Base-by-base conservation (phyloP, 2,888 invertebrate genomes). In the Metellina segmentata region DNA sequence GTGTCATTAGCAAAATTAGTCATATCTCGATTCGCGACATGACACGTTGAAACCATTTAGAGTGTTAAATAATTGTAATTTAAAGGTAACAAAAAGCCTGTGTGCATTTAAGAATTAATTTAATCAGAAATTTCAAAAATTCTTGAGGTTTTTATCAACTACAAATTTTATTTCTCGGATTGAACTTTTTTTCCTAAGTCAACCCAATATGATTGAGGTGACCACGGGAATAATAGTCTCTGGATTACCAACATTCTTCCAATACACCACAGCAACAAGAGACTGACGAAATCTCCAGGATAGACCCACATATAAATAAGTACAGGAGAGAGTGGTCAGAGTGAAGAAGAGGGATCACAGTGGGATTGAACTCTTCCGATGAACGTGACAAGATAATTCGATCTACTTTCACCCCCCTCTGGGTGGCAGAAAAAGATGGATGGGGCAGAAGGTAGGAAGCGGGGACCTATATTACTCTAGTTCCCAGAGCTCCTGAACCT, bases 361-460 rank as follows among this genome's bases (percentile, higher is more conserved):
- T 16, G 16, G 61, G 61, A 61, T 61, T 61, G 61, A 61, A 61
- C 61, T 61, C 61, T 61, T 61, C 61, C 61, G 51, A 7, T 19
- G 48, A 82, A 19, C 70, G 69, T 71, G 71, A 71, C 81, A 71
- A n/a, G 48, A 69, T 71, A n/a, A 82, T 51, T 82, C 70, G 71
- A 71, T 82, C 49, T 48, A 4, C 19, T 20, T 7, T 16, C 49
- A 69, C 71, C 71, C 71, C 51, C 61, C 61, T 16, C 61, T 0
- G 34, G 34, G 34, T 34, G 34, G 34, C 34, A 61, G 61, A 6
- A 16, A 61, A 61, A 61, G 61, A 61, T 61, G 61, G 61, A 61
- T 61, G 16, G 61, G 61, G 13, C 16, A 4, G 16, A 61, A 61
- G 61, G 61, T 61, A 61, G 16, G 34, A 34, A 34, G 4, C 34